Evolutionary conservation across 2,113 vertebrate genomes (phyloP).

Genomic region (Centropus unirufus): DNA sequence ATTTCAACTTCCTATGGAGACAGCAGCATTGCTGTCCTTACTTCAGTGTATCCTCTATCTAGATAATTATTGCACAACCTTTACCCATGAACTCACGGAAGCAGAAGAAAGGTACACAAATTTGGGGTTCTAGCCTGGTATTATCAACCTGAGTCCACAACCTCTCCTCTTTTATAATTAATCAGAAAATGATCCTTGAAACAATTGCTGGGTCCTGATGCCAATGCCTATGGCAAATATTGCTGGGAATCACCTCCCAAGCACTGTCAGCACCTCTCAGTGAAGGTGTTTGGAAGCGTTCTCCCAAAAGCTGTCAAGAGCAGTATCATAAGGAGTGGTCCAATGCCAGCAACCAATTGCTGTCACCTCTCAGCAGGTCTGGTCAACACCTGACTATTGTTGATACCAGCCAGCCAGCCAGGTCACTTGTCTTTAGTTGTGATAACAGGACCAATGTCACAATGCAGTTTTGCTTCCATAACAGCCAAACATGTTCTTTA

Average conservation of each 20-base stretch:
- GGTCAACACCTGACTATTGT: neutral
- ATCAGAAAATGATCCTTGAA: neutral
- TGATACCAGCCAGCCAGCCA: neutral
- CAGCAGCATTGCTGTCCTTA: neutral
- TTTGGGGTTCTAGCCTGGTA: neutral
- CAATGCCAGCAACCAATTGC: neutral
- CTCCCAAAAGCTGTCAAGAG: neutral
- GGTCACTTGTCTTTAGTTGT: neutral
- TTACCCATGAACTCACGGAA: neutral
- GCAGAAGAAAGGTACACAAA: neutral
- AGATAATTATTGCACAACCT: neutral
- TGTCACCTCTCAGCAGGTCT: neutral
- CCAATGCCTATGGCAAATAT: neutral
- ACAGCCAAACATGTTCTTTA: neutral
- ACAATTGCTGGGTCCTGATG: neutral
- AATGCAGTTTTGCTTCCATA: neutral
- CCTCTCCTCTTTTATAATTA: neutral
- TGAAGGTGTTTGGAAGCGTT: neutral
- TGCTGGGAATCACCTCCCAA: neutral
- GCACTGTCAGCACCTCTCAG: neutral
- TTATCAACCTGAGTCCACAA: neutral
- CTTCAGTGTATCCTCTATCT: neutral
- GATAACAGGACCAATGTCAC: neutral
- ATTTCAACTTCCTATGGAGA: neutral
- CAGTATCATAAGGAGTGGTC: neutral